Evolutionary conservation across 1,140 invertebrate species (phyloP).

Genomic region (Nasonia giraulti): DNA sequence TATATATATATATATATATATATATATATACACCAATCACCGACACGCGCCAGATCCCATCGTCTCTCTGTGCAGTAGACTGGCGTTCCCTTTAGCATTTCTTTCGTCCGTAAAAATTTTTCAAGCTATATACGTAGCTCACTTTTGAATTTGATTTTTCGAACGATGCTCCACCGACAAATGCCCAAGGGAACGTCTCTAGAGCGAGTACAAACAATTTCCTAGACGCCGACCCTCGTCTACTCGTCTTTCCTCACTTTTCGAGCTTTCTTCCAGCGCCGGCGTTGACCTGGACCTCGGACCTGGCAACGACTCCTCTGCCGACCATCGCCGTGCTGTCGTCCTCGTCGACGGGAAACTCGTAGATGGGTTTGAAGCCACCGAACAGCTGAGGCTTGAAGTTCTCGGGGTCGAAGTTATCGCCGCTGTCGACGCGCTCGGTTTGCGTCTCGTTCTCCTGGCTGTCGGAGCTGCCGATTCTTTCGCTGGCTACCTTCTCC

Average conservation of each 20-base stretch:
- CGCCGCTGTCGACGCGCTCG: constrained; percentile 56
- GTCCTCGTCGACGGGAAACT: constrained; percentile 64
- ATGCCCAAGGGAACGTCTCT: constrained; percentile 49
- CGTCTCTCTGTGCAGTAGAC: background rate
- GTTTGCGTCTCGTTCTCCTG: constrained; percentile 55
- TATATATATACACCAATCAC: constrained; percentile 14
- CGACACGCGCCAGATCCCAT: constrained; percentile 37
- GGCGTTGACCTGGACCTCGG: background rate
- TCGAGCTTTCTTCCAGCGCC: background rate
- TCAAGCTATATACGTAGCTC: background rate
- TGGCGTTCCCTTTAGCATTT: constrained; percentile 45
- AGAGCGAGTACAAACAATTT: constrained; percentile 5
- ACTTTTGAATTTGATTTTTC: background rate
- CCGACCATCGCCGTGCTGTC: constrained; percentile 49
- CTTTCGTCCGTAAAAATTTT: background rate
- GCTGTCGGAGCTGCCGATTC: background rate
- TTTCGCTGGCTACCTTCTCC: no score
- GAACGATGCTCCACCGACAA: background rate
- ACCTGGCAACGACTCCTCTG: constrained; percentile 6
- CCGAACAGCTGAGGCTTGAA: constrained; percentile 82
- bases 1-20: no score
- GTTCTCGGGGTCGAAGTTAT: constrained; percentile 78
- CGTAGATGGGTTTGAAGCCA: constrained; percentile 82
- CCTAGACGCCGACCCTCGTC: background rate
- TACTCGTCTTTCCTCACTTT: background rate